Percentiles rank a stretch among this genome's conserved stretches.
These are phyloP conservation scores for Bembecia ichneumoniformis DNA, from an alignment of 2,888 invertebrate genomes.

Conservation along the genomic window DNA sequence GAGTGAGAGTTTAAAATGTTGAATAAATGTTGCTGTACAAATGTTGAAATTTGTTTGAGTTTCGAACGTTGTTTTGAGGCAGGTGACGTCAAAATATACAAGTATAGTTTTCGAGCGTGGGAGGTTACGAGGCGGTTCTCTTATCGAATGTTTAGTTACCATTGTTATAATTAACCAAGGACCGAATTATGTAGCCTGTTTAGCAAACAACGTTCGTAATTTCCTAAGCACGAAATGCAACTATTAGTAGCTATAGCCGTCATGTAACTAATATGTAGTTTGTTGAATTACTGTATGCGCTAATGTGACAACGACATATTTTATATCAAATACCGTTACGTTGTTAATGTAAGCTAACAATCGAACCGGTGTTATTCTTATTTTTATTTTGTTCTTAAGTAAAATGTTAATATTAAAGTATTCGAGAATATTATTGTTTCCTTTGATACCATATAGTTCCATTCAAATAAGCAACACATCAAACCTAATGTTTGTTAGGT, in stretches of 20 bases:
- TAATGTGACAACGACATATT: no score
- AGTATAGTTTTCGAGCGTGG: neutral
- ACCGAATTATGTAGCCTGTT: constrained; percentile 20
- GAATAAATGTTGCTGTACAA: no score
- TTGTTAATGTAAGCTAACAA: neutral
- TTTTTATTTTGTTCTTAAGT: neutral
- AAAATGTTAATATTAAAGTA: neutral
- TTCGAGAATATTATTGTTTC: neutral
- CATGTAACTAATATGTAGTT: constrained; percentile 27
- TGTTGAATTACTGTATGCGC: constrained; percentile 1
- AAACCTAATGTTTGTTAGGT: no score
- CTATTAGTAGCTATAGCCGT: constrained; percentile 10
- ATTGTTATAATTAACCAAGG: constrained; percentile 15
- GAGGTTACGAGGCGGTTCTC: neutral
- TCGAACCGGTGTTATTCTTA: neutral
- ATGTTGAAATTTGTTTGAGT: neutral
- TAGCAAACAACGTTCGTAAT: constrained; percentile 9
- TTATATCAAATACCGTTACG: neutral
- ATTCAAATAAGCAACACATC: neutral
- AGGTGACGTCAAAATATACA: neutral
- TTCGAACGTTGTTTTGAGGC: neutral
- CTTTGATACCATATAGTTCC: neutral
- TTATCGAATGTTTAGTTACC: constrained; percentile 14
- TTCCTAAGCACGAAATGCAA: neutral
- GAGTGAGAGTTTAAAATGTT: no score